These are phyloP conservation scores for Melanotaenia parkinsoni DNA, from an alignment of 2,797 vertebrate species.

Conservation along the genomic window DNA sequence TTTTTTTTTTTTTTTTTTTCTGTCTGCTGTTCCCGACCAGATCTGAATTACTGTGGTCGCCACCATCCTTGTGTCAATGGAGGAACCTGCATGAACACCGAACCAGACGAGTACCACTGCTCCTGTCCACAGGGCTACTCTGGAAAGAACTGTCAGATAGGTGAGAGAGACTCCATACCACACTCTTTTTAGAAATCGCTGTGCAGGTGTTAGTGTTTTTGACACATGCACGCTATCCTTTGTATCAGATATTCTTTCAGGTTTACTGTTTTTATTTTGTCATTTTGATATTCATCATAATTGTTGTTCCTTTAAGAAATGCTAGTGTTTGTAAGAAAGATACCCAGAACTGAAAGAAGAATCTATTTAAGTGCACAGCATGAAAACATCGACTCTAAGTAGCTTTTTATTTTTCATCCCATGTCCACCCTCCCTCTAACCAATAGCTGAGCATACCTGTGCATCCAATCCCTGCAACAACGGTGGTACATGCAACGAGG, in stretches of 20 bases:
- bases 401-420: background rate
- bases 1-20: background rate
- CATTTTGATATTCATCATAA: background rate
- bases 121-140: conserved; percentile 92
- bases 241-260: background rate
- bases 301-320: background rate
- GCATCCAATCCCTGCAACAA: conserved; percentile 93
- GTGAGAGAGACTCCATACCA: conserved; percentile 69
- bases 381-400: background rate
- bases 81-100: conserved; percentile 94
- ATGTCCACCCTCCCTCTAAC: background rate
- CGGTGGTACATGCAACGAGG: conserved; percentile 91
- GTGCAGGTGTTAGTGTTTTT: background rate
- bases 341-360: background rate
- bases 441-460: conserved; percentile 91
- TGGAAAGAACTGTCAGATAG: conserved; percentile 93
- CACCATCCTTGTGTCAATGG: conserved; percentile 93
- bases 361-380: background rate
- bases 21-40: conserved; percentile 65
- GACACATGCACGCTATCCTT: background rate
- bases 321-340: background rate
- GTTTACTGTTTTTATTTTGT: background rate
- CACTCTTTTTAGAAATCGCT: background rate
- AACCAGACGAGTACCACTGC: conserved; percentile 92
- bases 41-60: conserved; percentile 96